Evolutionary conservation across 2,113 vertebrate genomes (phyloP).

Genomic region (Miniopterus natalensis): DNA sequence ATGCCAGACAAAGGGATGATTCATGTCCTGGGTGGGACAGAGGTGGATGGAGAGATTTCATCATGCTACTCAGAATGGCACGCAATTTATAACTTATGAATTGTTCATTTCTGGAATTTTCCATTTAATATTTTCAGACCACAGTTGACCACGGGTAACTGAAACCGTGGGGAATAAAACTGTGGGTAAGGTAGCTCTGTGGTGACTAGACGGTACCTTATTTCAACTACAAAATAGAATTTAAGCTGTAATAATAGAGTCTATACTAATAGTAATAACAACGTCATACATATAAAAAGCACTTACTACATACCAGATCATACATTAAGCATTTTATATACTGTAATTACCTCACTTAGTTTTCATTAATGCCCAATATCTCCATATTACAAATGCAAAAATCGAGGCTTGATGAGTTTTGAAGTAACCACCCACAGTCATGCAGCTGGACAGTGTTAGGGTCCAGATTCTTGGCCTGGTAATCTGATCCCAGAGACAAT

Average conservation of each 20-base stretch:
- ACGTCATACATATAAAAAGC: neutral
- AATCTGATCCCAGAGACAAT: neutral
- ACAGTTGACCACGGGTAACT: neutral
- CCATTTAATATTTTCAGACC: neutral
- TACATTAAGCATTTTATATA: neutral
- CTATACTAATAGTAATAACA: neutral
- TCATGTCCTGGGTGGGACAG: neutral
- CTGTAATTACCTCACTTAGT: neutral
- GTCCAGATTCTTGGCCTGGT: neutral
- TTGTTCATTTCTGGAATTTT: neutral
- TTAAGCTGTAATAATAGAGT: neutral
- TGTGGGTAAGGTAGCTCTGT: neutral
- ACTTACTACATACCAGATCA: neutral
- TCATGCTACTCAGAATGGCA: neutral
- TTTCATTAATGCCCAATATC: neutral
- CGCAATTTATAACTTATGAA: neutral
- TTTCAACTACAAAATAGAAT: neutral
- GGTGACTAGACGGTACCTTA: neutral
- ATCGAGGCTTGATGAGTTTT: neutral
- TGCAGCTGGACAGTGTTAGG: neutral
- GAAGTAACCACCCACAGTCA: neutral
- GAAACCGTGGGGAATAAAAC: neutral
- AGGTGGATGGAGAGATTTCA: neutral
- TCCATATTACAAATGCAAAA: slow-evolving; percentile 9
- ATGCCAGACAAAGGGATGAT: neutral